Evolutionary conservation across 2,888 invertebrate species (phyloP).

Genomic region (Drosophila crucigera): DNA sequence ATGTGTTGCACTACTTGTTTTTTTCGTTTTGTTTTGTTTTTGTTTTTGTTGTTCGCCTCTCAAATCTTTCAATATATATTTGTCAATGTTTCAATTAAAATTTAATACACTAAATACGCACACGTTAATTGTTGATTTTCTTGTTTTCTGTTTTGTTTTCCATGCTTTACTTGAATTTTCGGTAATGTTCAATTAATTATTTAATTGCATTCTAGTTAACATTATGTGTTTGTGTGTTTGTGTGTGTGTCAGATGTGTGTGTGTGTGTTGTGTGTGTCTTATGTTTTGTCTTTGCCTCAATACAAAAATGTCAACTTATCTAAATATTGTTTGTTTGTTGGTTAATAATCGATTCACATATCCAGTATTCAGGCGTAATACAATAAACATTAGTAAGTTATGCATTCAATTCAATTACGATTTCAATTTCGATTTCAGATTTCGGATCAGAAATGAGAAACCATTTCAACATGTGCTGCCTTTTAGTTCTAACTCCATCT

Average conservation of each 20-base stretch:
- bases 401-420: slow-evolving; percentile 34
- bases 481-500: slow-evolving; percentile 21
- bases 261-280: slow-evolving; percentile 23
- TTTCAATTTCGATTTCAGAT: slow-evolving; percentile 44
- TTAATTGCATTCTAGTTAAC: slow-evolving; percentile 72
- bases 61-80: slow-evolving; percentile 27
- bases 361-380: slow-evolving; percentile 16
- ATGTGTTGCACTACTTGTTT: slow-evolving; percentile 41
- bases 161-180: slow-evolving; percentile 40
- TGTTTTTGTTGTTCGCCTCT: slow-evolving; percentile 1
- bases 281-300: slow-evolving; percentile 44
- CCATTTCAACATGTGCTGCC: slow-evolving; percentile 50
- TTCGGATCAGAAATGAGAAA: slow-evolving; percentile 47
- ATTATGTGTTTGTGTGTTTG: slow-evolving; percentile 38
- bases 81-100: slow-evolving; percentile 68
- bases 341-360: slow-evolving; percentile 52
- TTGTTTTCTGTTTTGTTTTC: slow-evolving; percentile 25
- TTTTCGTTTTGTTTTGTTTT: not conserved
- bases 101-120: slow-evolving; percentile 64
- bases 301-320: slow-evolving; percentile 61
- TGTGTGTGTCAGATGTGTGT: slow-evolving; percentile 4
- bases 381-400: slow-evolving; percentile 20
- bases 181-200: slow-evolving; percentile 64
- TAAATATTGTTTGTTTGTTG: slow-evolving; percentile 51
- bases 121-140: slow-evolving; percentile 48